Evolutionary conservation across 2,888 invertebrate genomes (phyloP).

Genomic region (Halictus ligatus): DNA sequence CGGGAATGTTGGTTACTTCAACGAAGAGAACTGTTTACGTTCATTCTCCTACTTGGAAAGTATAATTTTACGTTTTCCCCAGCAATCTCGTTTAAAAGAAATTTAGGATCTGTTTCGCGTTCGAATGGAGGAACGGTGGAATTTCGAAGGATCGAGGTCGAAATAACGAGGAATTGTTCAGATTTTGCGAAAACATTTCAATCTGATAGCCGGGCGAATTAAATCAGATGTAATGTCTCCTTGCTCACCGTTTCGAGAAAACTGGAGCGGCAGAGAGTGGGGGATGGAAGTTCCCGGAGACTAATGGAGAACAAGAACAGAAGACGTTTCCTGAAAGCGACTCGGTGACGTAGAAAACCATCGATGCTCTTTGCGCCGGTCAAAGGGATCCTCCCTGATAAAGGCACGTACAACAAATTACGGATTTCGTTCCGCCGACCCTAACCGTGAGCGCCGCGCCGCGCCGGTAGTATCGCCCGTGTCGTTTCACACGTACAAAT

Average conservation of each 20-base stretch:
- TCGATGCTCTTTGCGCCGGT: background rate
- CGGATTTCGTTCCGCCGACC: background rate
- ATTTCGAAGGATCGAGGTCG: background rate
- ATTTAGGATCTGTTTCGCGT: background rate
- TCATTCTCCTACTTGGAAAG: too few species aligned
- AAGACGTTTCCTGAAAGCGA: slow-evolving; percentile 15
- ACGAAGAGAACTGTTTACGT: too few species aligned
- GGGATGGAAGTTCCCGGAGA: background rate
- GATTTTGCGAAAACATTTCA: background rate
- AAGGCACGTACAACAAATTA: slow-evolving; percentile 13
- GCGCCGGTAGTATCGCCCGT: background rate
- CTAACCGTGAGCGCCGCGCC: background rate
- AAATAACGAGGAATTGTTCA: background rate
- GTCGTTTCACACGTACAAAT: slow-evolving; percentile 15
- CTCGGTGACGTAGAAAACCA: slow-evolving; percentile 7
- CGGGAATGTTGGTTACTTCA: too few species aligned
- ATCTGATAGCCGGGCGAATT: background rate
- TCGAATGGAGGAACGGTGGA: background rate
- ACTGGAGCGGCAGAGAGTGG: background rate
- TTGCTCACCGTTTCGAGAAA: background rate
- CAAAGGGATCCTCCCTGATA: background rate
- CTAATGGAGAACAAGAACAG: slow-evolving; percentile 22
- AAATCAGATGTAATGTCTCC: slow-evolving; percentile 4
- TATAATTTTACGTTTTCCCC: too few species aligned
- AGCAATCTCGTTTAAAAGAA: too few species aligned